These are phyloP conservation scores for Calephelis nemesis DNA, from an alignment of 1,140 invertebrate genomes.

Conservation along the genomic window DNA sequence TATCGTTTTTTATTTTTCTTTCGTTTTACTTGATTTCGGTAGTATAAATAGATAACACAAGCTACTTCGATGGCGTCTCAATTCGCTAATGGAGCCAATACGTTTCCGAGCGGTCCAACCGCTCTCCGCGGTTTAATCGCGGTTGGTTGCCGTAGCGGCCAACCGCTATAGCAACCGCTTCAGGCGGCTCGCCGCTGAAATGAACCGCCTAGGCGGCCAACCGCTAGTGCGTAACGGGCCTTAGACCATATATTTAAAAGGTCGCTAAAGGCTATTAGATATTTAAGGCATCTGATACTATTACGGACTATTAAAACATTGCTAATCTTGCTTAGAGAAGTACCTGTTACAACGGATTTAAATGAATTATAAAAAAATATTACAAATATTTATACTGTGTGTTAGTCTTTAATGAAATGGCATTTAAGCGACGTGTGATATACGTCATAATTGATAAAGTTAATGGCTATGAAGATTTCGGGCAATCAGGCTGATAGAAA, in stretches of 20 bases:
- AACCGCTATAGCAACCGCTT: too few species aligned
- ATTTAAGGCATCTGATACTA: background rate
- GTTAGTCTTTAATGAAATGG: background rate
- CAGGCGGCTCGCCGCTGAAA: too few species aligned
- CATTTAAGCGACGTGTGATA: background rate
- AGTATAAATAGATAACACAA: background rate
- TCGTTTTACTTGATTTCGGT: constrained; percentile 4
- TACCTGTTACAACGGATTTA: background rate
- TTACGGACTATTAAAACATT: background rate
- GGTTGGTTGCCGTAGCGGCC: too few species aligned
- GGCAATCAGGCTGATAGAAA: background rate
- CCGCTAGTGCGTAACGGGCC: too few species aligned
- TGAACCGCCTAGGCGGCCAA: too few species aligned
- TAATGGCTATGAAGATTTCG: background rate
- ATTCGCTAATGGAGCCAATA: too few species aligned
- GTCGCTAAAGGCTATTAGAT: background rate
- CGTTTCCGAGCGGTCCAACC: too few species aligned
- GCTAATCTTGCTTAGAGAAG: background rate
- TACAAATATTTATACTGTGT: background rate
- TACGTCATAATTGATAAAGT: background rate
- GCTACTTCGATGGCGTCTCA: background rate
- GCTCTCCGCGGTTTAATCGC: too few species aligned
- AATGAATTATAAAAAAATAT: background rate
- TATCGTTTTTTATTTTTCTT: constrained; percentile 20
- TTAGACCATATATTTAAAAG: background rate